Evolutionary conservation across 2,797 vertebrate genomes (phyloP), one percentile per base, ranked within the genome.

Genomic region (Gorsachius magnificus): DNA sequence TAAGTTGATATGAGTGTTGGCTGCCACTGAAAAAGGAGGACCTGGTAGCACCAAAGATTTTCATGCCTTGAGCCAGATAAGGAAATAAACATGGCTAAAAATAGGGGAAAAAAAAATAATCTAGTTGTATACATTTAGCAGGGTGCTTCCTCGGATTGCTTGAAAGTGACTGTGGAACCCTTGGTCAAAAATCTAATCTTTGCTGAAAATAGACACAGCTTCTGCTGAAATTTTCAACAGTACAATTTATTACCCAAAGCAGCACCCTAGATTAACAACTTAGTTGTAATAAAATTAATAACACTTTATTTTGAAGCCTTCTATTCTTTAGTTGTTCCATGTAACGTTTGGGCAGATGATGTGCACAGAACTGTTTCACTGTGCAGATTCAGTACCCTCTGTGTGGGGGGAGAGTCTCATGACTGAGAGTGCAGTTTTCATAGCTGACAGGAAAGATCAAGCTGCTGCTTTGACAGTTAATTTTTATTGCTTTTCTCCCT

Each of bases 391-490:
- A 17, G 65, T 81, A 91, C 75, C 69, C n/a, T 88, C 48, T 85
- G 0, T 51, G 10, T 38, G 22, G 35, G 33, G 18, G 57, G 18
- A 80, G 24, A 58, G 31, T 69, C 46, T 87, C n/a, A 19, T 72
- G 63, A 35, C 92, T 78, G 43, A 84, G 61, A 70, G 43, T 66
- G 51, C 65, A 29, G 70, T 92, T 88, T 88, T 83, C 58, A 76
- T 89, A 93, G 89, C 85, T 96, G 93, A 88, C 83, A 87, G 58
- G 48, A 90, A 90, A 38, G 87, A 95, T 96, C 76, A 96, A 79
- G 63, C 93, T 96, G 43, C 93, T 96, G 85, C 87, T 92, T 84
- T 96, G 96, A 95, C 95, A 93, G 95, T 92, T 95, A 89, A 89
- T 95, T 97, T 94, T 97, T 94, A 97, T 93, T 96, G 90, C 85